Base-by-base conservation (phyloP, 2,888 invertebrate species). In the Acleris sparsana region DNA sequence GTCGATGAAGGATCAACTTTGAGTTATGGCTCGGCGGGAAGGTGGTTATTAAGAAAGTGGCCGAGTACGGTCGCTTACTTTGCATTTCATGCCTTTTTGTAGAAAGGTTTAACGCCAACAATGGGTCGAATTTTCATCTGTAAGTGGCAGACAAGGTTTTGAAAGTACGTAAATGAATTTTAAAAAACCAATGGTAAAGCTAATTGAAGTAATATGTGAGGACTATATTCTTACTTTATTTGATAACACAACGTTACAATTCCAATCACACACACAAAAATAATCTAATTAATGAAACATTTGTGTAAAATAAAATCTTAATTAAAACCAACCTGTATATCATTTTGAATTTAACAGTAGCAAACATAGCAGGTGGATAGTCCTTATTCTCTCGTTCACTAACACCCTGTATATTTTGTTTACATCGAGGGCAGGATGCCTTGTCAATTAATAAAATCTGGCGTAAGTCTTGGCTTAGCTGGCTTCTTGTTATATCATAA, bases 391-490 rank as follows among this genome's bases (percentile, higher is more conserved):
- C 17, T 46, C n/a, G 2, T 46, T 46, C 46, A 46, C 46, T 20
- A 44, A 44, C 22, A 20, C 3, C 55, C n/a, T n/a, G 46, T 20
- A 39, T 20, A 18, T 56, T 63, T 55, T 68, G 67, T 72, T 72
- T 71, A 67, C 52, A 64, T 69, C 66, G 70, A 63, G 70, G 74
- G 69, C 71, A 86, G 84, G 89, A 86, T 76, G 84, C 82, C 87
- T 86, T 85, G 88, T 89, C 89, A 89, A 90, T 91, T 91, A 91
- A 89, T 86, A 84, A 87, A 87, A 84, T 86, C 84, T 82, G 79
- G 82, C 74, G 83, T 88, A 88, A 90, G 88, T 83, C 78, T 62
- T 67, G 80, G 89, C 87, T 91, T 88, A 91, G 85, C 87, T 77
- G 80, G 73, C 79, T 82, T 75, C 87, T 86, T 87, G 86, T 87